A percentile compares a stretch with the other conserved stretches of the same genome.
Evolutionary conservation across 2,113 vertebrate genomes (phyloP).

Genomic region (Rhinogobius similis): DNA sequence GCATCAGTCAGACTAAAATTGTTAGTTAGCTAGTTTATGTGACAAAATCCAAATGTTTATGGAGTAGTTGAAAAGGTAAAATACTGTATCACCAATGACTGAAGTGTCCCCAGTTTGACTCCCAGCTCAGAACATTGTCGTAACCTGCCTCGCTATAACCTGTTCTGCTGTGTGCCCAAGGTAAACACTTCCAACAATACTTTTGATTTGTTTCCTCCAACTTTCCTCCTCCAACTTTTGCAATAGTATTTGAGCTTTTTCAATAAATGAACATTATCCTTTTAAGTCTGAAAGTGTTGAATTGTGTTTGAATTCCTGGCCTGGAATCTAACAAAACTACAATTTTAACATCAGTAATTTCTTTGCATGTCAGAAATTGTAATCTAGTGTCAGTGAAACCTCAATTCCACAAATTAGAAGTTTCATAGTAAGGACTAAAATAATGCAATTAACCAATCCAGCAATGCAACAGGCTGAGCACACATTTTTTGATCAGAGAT

Average conservation of each 20-base stretch:
- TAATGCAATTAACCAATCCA: too few relatives aligned
- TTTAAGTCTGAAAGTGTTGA: too few relatives aligned
- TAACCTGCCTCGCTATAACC: neutral
- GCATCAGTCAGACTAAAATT: too few relatives aligned
- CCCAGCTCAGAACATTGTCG: neutral
- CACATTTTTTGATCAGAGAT: too few relatives aligned
- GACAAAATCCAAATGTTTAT: neutral
- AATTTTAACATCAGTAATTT: neutral
- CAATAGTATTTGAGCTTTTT: neutral
- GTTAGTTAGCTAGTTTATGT: too few relatives aligned
- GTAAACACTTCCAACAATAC: neutral
- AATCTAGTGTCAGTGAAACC: too few relatives aligned
- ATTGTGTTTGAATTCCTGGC: too few relatives aligned
- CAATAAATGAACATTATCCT: too few relatives aligned
- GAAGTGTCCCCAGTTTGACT: neutral
- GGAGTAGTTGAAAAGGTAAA: neutral
- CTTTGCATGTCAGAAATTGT: neutral
- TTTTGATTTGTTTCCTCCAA: neutral
- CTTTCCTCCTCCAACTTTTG: neutral
- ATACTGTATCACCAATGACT: neutral
- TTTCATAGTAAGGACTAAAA: too few relatives aligned
- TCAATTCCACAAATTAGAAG: too few relatives aligned
- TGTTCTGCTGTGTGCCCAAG: neutral
- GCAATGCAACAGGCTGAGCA: too few relatives aligned
- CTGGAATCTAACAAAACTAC: too few relatives aligned